These are phyloP conservation scores for Dicrurus megarhynchus DNA, from an alignment of 2,113 vertebrate genomes.

Conservation along the genomic window DNA sequence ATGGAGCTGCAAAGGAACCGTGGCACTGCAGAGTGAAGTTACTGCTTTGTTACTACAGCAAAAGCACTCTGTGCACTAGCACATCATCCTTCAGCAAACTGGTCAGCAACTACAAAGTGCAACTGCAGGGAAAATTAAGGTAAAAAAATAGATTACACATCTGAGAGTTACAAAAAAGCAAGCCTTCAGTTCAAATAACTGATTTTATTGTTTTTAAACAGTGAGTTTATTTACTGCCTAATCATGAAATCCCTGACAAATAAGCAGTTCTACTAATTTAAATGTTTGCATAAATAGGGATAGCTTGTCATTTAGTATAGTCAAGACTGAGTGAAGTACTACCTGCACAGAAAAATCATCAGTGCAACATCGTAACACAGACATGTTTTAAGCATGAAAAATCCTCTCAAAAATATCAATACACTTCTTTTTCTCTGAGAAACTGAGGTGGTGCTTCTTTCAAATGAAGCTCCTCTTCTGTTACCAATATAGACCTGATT, in stretches of 20 bases:
- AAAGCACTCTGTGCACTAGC: neutral
- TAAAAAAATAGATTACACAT: constrained; percentile 11
- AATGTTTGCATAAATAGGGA: constrained; percentile 31
- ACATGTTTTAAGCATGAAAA: neutral
- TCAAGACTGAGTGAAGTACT: neutral
- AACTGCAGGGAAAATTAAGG: neutral
- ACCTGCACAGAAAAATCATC: constrained; percentile 10
- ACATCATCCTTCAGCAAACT: neutral
- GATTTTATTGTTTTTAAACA: neutral
- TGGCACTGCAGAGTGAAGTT: neutral
- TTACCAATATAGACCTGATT: neutral
- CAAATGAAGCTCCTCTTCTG: neutral
- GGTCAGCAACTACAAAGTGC: neutral
- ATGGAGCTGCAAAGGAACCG: neutral
- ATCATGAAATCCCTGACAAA: constrained; percentile 35
- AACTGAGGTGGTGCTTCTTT: neutral
- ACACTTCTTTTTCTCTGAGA: neutral
- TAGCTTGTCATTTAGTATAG: neutral
- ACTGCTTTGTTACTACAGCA: neutral
- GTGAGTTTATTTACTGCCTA: constrained; percentile 7
- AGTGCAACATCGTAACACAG: neutral
- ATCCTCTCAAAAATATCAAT: neutral
- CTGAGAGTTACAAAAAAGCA: constrained; percentile 1
- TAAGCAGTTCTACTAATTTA: neutral
- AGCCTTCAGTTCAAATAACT: neutral